Base-by-base conservation (phyloP, 1,140 invertebrate genomes). In the Harpegnathos saltator region DNA sequence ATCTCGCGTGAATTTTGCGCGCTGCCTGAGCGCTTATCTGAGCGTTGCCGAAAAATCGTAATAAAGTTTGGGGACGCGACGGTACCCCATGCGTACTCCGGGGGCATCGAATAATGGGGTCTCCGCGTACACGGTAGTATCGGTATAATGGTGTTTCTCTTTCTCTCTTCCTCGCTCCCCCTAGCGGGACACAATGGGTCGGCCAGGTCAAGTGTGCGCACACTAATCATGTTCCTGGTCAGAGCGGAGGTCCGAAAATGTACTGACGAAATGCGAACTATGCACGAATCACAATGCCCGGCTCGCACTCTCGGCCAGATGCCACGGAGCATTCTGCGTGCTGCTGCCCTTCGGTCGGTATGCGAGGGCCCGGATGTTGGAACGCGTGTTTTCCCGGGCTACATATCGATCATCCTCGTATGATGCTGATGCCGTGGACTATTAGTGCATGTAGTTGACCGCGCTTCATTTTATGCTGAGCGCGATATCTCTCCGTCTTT, bases 191-290 rank as follows among this genome's bases (percentile, higher is more conserved):
- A 82, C 83, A 88, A 88, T 78, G 19, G 87, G 86, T 88, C 87
- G 56, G 19, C 83, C 72, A 88, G 87, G 87, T 88, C 87, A 88
- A 88, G 87, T 88, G 87, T 88, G 86, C 86, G 83, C 78, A 82
- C 80, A 88, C 87, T 88, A 88, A 88, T 88, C 87, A 88, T 88
- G 87, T 85, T 82, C 86, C 83, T 88, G 87, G 83, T 85, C 83
- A 83, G 87, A 80, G 33, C 52, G 33, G 72, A 82, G 77, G 83
- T 82, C 86, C 71, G 87, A 85, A 81, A 88, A 88, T 85, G 77
- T 87, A 88, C 65, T 73, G 86, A 88, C 81, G 77, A 88, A 88
- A 88, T 88, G 87, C 77, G 77, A 88, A 88, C 87, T 88, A 88
- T 88, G 87, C 86, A 65, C 72, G 65, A 78, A 56, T 61, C 77